Conservation (phyloP, 2,113 vertebrate genomes). For the Leucopternis melanops region DNA sequence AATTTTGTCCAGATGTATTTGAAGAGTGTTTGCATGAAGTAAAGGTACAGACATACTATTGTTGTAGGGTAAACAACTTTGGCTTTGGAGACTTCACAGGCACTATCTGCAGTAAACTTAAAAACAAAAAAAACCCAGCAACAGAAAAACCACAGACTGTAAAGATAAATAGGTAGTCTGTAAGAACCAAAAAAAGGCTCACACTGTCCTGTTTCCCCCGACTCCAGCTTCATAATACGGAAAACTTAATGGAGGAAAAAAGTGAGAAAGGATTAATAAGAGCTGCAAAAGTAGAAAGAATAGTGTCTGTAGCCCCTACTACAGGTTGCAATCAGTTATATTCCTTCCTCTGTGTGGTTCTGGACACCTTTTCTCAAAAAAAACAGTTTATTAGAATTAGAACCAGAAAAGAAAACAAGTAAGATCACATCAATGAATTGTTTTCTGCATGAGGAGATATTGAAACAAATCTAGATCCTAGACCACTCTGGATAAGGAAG, state of each 20-base stretch:
- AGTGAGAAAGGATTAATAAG: neutral
- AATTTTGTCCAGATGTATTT: conserved; percentile 14
- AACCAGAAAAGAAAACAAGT: neutral
- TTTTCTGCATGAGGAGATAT: neutral
- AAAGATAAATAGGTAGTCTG: neutral
- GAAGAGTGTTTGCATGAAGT: neutral
- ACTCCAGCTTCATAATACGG: neutral
- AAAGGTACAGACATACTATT: neutral
- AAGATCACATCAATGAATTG: neutral
- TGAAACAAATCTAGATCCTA: neutral
- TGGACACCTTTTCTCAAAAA: no score
- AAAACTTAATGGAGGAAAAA: neutral
- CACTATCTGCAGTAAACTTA: neutral
- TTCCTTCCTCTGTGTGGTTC: neutral
- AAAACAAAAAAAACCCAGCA: neutral
- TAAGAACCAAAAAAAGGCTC: neutral
- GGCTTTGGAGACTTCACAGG: neutral
- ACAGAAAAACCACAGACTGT: neutral
- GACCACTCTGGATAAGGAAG: neutral
- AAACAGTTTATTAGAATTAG: neutral
- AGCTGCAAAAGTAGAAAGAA: neutral
- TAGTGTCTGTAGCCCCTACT: neutral
- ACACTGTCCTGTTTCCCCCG: neutral
- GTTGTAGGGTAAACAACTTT: neutral
- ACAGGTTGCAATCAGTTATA: neutral